Evolutionary conservation across 1,140 invertebrate species (phyloP), one percentile per base, ranked within the genome.

Genomic region (Scaptodrosophila lebanonensis): DNA sequence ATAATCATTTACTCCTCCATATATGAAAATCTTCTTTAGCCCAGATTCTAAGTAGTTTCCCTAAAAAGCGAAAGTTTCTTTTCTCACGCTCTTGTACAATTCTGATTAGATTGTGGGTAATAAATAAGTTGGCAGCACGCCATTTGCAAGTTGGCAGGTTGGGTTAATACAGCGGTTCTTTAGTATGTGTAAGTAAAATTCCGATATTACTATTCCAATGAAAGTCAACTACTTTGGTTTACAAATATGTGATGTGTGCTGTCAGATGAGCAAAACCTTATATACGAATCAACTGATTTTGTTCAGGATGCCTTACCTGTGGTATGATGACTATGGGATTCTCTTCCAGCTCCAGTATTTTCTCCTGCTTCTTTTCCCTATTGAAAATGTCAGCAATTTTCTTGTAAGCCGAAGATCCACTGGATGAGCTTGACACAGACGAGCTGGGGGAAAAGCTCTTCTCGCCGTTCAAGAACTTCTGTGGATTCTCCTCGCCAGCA

Each of bases 331-430:
- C 83, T 33, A 87, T 85, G 20, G 86, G 83, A 67, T 87, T 87
- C 62, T 88, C 87, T 49, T 86, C 85, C 42, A 84, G 71, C 50
- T 87, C 86, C 44, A 85, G 70, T 30, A 86, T 86, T 61, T 84
- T 84, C 43, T 88, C 88, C 49, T 87, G 87, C 18, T 87, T 85
- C 51, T 87, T 87, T 18, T 88, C 87, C 50, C 89, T 89, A 43
- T 89, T 90, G 44, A 93, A 92, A 3, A 93, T 84, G 50, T 93
- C 92, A 0, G 91, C 91, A 15, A 93, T 89, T 70, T 92, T 93
- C 32, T 89, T 89, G 53, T 93, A 93, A 0, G 92, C 91, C 12
- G 92, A 92, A 40, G 88, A 88, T 2, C 89, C 88, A 36, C 89
- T 89, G 4, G 87, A 87, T 12, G 88, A 89, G 65, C 88, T 89